Base-by-base conservation (phyloP, 2,113 vertebrate species). In the Neogale vison region DNA sequence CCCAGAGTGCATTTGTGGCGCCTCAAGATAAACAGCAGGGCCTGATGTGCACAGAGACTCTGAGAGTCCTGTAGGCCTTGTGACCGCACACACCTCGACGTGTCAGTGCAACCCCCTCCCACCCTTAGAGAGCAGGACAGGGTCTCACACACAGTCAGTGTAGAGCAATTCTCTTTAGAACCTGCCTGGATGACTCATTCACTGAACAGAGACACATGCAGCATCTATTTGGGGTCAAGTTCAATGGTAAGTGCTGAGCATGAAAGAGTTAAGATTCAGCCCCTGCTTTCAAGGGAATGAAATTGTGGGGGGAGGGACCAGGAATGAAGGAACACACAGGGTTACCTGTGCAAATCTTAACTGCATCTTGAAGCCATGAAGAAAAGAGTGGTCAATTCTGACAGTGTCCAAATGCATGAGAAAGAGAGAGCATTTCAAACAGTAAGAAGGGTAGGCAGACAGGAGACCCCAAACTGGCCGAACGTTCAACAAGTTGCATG, bases 21-120 rank as follows among this genome's bases (percentile, higher is more conserved):
- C 4, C 24, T 67, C 57, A 7, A 76, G 42, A 55, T 69, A 21
- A 45, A n/a, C 3, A 10, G 50, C 24, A 12, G 71, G 4, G 13
- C 18, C 39, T 6, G 0, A 31, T 12, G 9, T 45, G 29, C 55
- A 34, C n/a, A 80, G 71, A 39, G 89, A 86, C 1, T 39, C 26
- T 7, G 11, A 9, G 26, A 83, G 67, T 77, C 76, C 61, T 0
- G 8, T 3, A n/a, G 23, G 20, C 36, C 59, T 31, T n/a, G 47
- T 10, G 45, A 39, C 1, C 20, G 77, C 50, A 57, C 1, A 23
- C 8, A 29, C n/a, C 17, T 71, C 10, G 2, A 36, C 0, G 0
- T 26, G 36, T 50, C 18, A 14, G 71, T 26, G n/a, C 29, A 65
- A 91, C 52, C 42, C 67, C 29, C 6, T 4, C 13, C 23, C 4